Conservation (phyloP, 2,888 invertebrate genomes). For the Hybos culiciformis region DNA sequence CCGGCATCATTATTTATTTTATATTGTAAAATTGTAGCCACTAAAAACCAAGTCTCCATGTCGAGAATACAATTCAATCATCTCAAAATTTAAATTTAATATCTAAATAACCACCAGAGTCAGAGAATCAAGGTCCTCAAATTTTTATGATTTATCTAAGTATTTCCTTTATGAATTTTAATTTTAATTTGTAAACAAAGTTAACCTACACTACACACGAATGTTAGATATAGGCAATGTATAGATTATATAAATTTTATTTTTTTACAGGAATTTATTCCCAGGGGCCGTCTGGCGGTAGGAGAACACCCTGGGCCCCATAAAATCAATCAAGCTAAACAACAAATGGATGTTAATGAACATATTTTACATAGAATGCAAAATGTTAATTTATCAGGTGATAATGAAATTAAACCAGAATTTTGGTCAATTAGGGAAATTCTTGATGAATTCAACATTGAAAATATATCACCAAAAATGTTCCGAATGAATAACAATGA, state of each 20-base stretch:
- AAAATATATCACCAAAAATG: slow-evolving; percentile 2
- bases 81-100: no score
- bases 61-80: no score
- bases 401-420: slow-evolving; percentile 37
- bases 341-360: slow-evolving; percentile 39
- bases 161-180: no score
- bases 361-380: slow-evolving; percentile 58
- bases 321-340: slow-evolving; percentile 40
- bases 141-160: no score
- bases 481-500: slow-evolving; percentile 2
- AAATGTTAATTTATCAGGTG: slow-evolving; percentile 60
- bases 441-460: slow-evolving; percentile 36
- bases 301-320: slow-evolving; percentile 57
- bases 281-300: slow-evolving; percentile 71
- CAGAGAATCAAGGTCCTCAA: no score
- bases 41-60: neutral
- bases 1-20: no score
- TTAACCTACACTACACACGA: neutral
- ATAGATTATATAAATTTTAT: neutral
- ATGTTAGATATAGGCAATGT: neutral
- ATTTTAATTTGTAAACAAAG: no score
- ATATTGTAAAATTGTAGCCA: neutral
- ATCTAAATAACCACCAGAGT: no score
- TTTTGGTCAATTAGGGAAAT: slow-evolving; percentile 46
- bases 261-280: slow-evolving; percentile 61